Evolutionary conservation across 1,140 invertebrate genomes (phyloP).

Genomic region (Hyles vespertilio): DNA sequence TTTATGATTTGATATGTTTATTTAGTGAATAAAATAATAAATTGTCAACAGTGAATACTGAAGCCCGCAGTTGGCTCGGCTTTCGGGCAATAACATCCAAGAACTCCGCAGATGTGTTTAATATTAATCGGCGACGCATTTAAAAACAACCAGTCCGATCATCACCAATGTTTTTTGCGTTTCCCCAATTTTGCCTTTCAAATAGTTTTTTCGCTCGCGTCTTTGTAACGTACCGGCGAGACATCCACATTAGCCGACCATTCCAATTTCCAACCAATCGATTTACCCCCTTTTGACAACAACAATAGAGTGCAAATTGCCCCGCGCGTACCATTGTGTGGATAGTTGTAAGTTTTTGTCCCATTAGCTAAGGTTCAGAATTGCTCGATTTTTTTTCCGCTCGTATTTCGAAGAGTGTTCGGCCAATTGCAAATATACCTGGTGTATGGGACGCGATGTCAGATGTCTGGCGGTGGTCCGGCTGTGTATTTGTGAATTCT

Average conservation of each 20-base stretch:
- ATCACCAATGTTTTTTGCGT: slow-evolving; percentile 13
- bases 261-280: not conserved
- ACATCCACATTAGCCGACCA: slow-evolving; percentile 15
- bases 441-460: slow-evolving; percentile 18
- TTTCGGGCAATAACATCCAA: too few species aligned
- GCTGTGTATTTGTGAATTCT: slow-evolving; percentile 5
- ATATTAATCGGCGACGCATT: slow-evolving; percentile 6
- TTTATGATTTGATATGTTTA: too few species aligned
- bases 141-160: slow-evolving; percentile 7
- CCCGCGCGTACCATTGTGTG: slow-evolving; percentile 2
- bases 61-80: too few species aligned
- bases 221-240: slow-evolving; percentile 33
- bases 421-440: slow-evolving; percentile 47
- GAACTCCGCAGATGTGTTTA: not conserved
- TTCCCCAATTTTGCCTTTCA: slow-evolving; percentile 14
- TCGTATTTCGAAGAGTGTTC: slow-evolving; percentile 24
- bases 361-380: slow-evolving; percentile 12
- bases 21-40: too few species aligned
- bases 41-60: too few species aligned
- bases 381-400: slow-evolving; percentile 18
- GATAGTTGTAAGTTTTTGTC: slow-evolving; percentile 5
- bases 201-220: slow-evolving; percentile 26
- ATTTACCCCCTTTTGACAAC: not conserved
- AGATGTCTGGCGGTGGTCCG: slow-evolving; percentile 10
- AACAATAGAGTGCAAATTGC: slow-evolving; percentile 7